Base-by-base conservation (phyloP, 2,888 invertebrate genomes). In the Sylvicola fuscatus region DNA sequence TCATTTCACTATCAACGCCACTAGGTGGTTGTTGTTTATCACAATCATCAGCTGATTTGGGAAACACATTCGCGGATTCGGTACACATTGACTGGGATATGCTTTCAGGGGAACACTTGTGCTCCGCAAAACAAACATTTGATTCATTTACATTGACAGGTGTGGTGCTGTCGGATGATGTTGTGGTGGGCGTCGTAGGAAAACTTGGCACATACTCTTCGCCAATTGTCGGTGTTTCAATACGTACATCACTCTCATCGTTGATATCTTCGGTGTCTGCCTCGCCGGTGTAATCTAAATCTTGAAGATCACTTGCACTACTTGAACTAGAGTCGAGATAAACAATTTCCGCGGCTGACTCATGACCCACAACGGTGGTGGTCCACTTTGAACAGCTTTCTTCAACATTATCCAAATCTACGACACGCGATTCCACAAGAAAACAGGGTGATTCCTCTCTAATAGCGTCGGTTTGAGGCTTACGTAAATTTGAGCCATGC, bases 251-350 rank as follows among this genome's bases (percentile, higher is more conserved):
- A 12, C 21, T 28, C 35, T 62, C 58, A 28, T 57, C 58, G 43
- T 65, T 64, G 29, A 60, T 60, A 42, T 64, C 62, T 35, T 61
- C 53, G 2, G 52, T 56, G 38, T 64, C 61, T 38, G 58, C 58
- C 21, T 50, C 52, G 38, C 60, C 62, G 7, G 49, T 45, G 34
- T 62, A 63, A 36, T 68, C 67, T 32, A 61, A 58, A 33, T 72
- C 70, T 46, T 66, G 60, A 37, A 68, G 47, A 41, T 71, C 70
- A 44, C 71, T 70, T 11, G 68, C 65, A 45, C 70, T 71, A 42
- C 68, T 70, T 4, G 72, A 72, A 12, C 70, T 66, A 43, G 74
- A 74, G 38, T 74, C 72, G 32, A 78, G 58, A 51, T 68, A 77
- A 2, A 78, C 73, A 10, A 77, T 52, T 56, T 79, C 79, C 15